A percentile compares a stretch with the other conserved stretches of the same genome.
These are phyloP conservation scores for Tenthredo mesomela DNA, from an alignment of 2,888 invertebrate genomes.

Conservation along the genomic window DNA sequence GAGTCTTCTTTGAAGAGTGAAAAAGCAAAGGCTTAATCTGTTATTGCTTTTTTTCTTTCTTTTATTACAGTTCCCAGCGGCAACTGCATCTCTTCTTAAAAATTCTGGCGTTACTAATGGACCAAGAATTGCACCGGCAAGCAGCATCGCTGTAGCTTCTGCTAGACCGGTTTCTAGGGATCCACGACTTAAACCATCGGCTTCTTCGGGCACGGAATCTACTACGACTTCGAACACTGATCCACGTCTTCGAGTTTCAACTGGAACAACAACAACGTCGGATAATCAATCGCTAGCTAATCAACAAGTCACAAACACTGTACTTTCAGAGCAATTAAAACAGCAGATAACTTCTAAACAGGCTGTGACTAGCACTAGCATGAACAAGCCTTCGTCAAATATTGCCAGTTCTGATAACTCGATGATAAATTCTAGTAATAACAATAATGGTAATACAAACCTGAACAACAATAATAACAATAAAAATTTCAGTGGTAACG, in stretches of 20 bases:
- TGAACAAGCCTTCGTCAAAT: constrained; percentile 69
- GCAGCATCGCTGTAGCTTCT: constrained; percentile 79
- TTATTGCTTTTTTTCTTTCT: constrained; percentile 46
- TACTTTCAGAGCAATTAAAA: constrained; percentile 74
- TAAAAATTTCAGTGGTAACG: constrained; percentile 69
- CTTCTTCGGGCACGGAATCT: constrained; percentile 54
- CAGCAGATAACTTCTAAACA: constrained; percentile 74
- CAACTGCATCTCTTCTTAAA: constrained; percentile 71
- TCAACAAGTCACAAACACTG: constrained; percentile 65
- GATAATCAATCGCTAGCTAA: constrained; percentile 64
- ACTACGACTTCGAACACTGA: constrained; percentile 60
- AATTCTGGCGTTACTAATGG: constrained; percentile 69
- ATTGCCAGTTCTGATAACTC: constrained; percentile 66
- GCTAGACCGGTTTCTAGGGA: constrained; percentile 76
- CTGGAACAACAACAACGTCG: constrained; percentile 53
- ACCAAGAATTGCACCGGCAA: constrained; percentile 81
- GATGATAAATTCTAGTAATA: constrained; percentile 70
- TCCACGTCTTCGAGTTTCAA: constrained; percentile 64
- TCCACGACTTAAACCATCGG: constrained; percentile 70
- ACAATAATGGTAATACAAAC: constrained; percentile 72
- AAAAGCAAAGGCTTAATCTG: neutral
- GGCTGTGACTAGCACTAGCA: constrained; percentile 71
- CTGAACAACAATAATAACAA: constrained; percentile 71
- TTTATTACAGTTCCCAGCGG: constrained; percentile 69
- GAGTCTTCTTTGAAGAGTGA: neutral